Evolutionary conservation across 2,113 vertebrate genomes (phyloP).

Genomic region (Peucedramus taeniatus): DNA sequence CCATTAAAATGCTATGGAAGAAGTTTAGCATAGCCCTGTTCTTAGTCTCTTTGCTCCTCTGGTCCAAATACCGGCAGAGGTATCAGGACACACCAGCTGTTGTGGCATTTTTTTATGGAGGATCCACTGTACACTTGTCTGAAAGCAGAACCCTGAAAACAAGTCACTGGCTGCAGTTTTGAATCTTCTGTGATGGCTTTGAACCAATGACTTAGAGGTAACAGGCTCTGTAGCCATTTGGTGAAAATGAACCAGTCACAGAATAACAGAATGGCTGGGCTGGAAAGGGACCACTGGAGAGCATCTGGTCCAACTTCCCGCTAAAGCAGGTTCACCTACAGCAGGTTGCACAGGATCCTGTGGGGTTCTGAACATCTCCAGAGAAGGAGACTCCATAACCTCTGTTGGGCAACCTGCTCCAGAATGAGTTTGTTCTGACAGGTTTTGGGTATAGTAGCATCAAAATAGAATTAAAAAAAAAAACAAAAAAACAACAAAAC

Average conservation of each 20-base stretch:
- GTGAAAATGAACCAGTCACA: not conserved
- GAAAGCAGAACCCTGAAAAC: not conserved
- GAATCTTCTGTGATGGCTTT: not conserved
- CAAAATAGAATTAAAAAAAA: not conserved
- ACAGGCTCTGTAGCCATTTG: not conserved
- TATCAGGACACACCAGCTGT: not conserved
- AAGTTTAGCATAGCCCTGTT: not conserved
- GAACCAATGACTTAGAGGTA: not conserved
- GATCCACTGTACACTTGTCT: not conserved
- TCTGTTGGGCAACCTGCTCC: not conserved
- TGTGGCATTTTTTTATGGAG: not conserved
- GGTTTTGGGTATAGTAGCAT: not conserved
- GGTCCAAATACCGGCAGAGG: not conserved
- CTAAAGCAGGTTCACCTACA: not conserved
- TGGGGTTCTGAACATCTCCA: not conserved
- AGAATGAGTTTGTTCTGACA: not conserved
- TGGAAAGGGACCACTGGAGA: not conserved
- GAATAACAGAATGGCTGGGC: not conserved
- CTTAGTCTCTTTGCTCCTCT: not conserved
- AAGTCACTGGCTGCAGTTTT: not conserved
- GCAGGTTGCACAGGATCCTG: not conserved
- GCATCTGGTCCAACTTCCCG: not conserved
- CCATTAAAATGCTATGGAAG: not conserved
- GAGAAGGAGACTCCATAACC: not conserved
- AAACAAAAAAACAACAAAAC: accelerated